Evolutionary conservation across 2,888 invertebrate genomes (phyloP), one percentile per base, ranked within the genome.

Genomic region (Aphodius sticticus): DNA sequence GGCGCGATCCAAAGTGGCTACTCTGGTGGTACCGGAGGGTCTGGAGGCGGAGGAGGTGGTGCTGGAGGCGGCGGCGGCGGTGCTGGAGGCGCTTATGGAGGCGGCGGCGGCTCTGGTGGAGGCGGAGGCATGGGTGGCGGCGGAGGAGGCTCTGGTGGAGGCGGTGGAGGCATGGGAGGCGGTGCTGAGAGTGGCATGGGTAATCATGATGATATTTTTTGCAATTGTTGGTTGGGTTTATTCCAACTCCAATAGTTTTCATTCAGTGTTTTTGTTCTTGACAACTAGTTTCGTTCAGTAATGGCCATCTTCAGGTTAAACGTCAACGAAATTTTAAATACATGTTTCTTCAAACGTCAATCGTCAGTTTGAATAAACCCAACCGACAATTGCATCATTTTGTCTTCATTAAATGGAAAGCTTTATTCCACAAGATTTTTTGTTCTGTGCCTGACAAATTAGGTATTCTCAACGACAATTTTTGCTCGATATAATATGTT

Each of bases 51-150:
- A 15, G 76, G 74, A 14, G 70, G 78, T 14, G 83, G 84, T 35
- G 84, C 83, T 71, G 81, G 84, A 15, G 82, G 82, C 70, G 80
- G 81, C 38, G 81, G 78, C 12, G 78, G 76, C 16, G 82, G 77
- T 76, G 80, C 83, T 79, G 80, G 76, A n/a, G 15, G 69, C 76
- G 6, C 69, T 72, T 89, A 77, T 89, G 16, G 90, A n/a, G 6
- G n/a, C 26, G 72, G 78, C 38, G 81, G 79, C 69, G 79, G 80
- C 5, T 78, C 81, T 53, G 69, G 72, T 15, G 83, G 79, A 80
- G 36, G 81, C 7, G 82, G 84, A 16, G 83, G 83, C 16, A 82
- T 77, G 88, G 85, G 0, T 85, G 53, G 71, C 6, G 70, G 75
- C 3, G 37, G 37, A 69, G 69, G 77, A n/a, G n/a, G n/a, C n/a